Base-by-base conservation (phyloP, 1,140 invertebrate genomes). In the Zaprionus camerounensis region DNA sequence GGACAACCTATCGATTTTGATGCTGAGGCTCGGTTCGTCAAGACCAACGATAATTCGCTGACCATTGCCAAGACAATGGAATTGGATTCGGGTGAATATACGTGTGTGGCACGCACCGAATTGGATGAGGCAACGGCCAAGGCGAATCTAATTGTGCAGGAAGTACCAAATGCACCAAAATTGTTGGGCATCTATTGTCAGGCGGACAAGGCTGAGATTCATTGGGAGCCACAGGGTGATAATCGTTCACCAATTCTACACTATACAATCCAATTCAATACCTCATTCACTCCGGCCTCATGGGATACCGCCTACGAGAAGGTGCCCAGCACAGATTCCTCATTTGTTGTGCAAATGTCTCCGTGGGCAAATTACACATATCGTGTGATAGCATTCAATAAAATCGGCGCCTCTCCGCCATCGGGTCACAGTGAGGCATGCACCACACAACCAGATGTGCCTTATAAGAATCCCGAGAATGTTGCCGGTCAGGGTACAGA, bases 321-420 rank as follows among this genome's bases (percentile, higher is more conserved):
- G 76, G 96, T 98, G 46, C 96, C 97, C 12, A 95, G 96, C n/a
- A 96, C 96, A 6, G 97, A 97, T 82, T 96, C 94, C 63, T 95
- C 95, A 2, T 97, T 96, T 82, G 95, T 94, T 2, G 94, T 97
- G 3, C 94, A 95, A 44, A 96, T 99, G 94, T 96, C 95, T 55
- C 98, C 98, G 0, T 99, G 97, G 97, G 95, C 97, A 1, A 99
- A 99, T 93, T 99, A 99, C 91, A 99, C 98, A 0, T 99, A 99
- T 95, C 94, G 98, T 44, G 97, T 99, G 5, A 95, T 98, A 65
- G 98, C 98, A 0, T 95, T 95, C 91, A 99, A 99, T 93, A 98
- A 98, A 93, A 97, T 99, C 81, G 99, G 99, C 0, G 94, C 95
- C 6, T 99, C 98, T 28, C 84, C 95, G 34, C 97, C 98, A 0